Evolutionary conservation across 2,113 vertebrate genomes (phyloP).

Genomic region (Microcebus griseorufus): DNA sequence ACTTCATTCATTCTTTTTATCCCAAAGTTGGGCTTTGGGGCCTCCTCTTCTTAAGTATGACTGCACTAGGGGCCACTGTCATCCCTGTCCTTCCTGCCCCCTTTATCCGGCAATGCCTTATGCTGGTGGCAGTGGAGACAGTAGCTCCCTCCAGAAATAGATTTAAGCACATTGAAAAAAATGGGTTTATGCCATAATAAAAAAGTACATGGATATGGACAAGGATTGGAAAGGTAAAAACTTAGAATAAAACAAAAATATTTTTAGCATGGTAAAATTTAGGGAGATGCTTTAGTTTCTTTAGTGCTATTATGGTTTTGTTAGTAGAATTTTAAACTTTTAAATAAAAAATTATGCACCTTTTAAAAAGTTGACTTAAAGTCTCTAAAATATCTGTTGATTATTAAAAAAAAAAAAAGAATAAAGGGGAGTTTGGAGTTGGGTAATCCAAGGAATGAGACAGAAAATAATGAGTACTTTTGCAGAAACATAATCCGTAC

Average conservation of each 20-base stretch:
- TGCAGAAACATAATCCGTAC: neutral
- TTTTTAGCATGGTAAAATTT: neutral
- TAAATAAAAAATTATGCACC: neutral
- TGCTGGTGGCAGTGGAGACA: neutral
- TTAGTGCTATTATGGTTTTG: neutral
- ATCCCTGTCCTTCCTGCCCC: neutral
- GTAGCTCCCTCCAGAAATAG: neutral
- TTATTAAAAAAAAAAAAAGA: neutral
- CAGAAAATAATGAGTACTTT: neutral
- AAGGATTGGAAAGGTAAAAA: neutral
- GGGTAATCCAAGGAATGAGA: neutral
- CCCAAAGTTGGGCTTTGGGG: neutral
- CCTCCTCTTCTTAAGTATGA: neutral
- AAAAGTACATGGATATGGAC: neutral
- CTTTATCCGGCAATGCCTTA: neutral
- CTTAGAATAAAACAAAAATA: neutral
- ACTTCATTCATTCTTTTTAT: neutral
- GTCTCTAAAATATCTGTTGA: neutral
- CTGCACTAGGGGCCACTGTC: neutral
- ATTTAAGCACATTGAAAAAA: neutral
- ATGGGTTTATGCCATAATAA: neutral
- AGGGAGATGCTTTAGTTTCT: neutral
- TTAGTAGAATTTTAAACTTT: neutral
- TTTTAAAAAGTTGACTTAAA: neutral
- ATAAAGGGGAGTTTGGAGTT: neutral